phyloP scores from a whole-genome alignment of 1,140 invertebrate genomes.

The Polyergus mexicanus region DNA sequence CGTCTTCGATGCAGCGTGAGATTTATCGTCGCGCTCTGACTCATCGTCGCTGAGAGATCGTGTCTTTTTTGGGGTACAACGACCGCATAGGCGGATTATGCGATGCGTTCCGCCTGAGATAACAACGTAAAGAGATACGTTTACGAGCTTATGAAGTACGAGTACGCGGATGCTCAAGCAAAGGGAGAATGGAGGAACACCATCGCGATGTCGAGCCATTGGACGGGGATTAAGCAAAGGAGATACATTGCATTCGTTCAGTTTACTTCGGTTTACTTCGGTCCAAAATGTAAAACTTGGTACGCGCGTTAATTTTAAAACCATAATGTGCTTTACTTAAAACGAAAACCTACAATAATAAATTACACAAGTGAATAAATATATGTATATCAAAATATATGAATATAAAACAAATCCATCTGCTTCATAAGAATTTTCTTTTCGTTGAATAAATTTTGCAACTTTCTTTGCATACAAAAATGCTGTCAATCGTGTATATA shows the following conservation, averaged over 20 bases:
- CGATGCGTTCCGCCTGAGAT: constrained; percentile 54
- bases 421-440: too few relatives aligned
- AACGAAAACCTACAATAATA: too few relatives aligned
- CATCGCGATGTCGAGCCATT: neutral
- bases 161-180: neutral
- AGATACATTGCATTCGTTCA: constrained; percentile 25
- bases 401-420: too few relatives aligned
- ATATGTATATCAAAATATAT: too few relatives aligned
- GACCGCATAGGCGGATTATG: constrained; percentile 58
- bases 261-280: neutral
- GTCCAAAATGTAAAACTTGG: constrained; percentile 16
- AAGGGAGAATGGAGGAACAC: constrained; percentile 12
- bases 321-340: neutral
- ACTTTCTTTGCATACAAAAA: too few relatives aligned
- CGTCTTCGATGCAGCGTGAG: neutral
- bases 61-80: constrained; percentile 57
- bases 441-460: too few relatives aligned
- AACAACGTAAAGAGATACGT: constrained; percentile 58
- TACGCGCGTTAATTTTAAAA: neutral
- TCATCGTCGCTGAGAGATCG: constrained; percentile 28
- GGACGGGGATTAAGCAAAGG: constrained; percentile 42
- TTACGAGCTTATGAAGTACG: constrained; percentile 59
- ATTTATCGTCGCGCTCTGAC: constrained; percentile 39
- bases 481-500: too few relatives aligned
- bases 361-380: too few relatives aligned